Conservation (phyloP, 2,888 invertebrate genomes). For the Cryptus armator region DNA sequence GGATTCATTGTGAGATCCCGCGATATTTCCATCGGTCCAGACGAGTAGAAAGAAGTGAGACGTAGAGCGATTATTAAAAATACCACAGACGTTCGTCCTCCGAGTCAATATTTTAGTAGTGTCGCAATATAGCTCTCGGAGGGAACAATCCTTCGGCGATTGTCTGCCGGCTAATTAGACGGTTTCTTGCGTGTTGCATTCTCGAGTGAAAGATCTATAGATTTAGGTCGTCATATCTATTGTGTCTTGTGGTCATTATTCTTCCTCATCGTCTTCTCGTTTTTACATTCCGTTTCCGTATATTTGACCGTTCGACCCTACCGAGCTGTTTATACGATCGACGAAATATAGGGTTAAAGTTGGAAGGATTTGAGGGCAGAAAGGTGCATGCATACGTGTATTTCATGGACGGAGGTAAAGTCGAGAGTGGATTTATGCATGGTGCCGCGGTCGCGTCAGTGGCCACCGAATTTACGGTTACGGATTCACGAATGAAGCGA, state of each 20-base stretch:
- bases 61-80: neutral
- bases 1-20: neutral
- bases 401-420: constrained; percentile 15
- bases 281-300: neutral
- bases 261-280: neutral
- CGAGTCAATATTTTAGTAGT: neutral
- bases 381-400: constrained; percentile 24
- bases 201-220: constrained; percentile 2
- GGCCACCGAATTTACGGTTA: constrained; percentile 64
- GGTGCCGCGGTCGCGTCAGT: constrained; percentile 63
- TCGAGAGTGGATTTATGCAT: constrained; percentile 64
- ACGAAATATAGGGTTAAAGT: neutral
- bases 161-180: constrained; percentile 44
- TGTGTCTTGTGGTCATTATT: constrained; percentile 13
- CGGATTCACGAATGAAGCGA: constrained; percentile 67
- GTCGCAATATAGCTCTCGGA: neutral
- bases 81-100: neutral
- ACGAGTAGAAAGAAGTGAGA: no score
- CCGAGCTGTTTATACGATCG: constrained; percentile 32
- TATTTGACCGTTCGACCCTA: constrained; percentile 31
- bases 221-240: constrained; percentile 4
- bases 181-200: constrained; percentile 29
- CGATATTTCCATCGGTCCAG: neutral
- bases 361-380: constrained; percentile 9
- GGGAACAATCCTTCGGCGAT: neutral